A percentile compares a stretch with the other conserved stretches of the same genome.
These are phyloP conservation scores for Pogonomyrmex californicus DNA, from an alignment of 1,140 invertebrate genomes.

Conservation along the genomic window DNA sequence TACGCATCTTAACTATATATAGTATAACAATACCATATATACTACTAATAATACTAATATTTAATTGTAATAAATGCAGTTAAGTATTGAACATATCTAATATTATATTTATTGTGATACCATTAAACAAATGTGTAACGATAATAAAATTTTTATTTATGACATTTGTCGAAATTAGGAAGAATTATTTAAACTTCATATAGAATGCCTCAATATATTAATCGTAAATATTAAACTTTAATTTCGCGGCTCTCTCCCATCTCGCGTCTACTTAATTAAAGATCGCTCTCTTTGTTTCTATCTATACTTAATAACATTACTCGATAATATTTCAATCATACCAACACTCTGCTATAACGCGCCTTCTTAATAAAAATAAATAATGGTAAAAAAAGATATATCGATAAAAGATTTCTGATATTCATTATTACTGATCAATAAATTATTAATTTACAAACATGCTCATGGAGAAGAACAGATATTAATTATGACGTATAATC, in stretches of 20 bases:
- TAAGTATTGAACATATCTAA: slow-evolving; percentile 4
- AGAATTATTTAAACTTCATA: neutral
- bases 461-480: neutral
- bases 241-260: slow-evolving; percentile 55
- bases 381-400: slow-evolving; percentile 42
- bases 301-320: slow-evolving; percentile 70
- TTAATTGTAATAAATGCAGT: neutral
- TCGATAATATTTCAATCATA: slow-evolving; percentile 70
- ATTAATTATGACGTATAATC: neutral
- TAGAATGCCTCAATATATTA: neutral
- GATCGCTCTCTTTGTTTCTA: slow-evolving; percentile 51
- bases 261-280: slow-evolving; percentile 56
- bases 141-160: slow-evolving; percentile 21
- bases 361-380: slow-evolving; percentile 40
- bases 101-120: too few species aligned
- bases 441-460: slow-evolving; percentile 4
- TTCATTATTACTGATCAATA: neutral
- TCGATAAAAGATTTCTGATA: slow-evolving; percentile 18
- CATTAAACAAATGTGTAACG: neutral
- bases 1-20: neutral
- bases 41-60: neutral
- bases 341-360: slow-evolving; percentile 58
- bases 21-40: neutral
- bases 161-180: neutral
- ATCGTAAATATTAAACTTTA: neutral